These are phyloP conservation scores for Orgyia antiqua DNA, from an alignment of 2,888 invertebrate species.

Conservation along the genomic window DNA sequence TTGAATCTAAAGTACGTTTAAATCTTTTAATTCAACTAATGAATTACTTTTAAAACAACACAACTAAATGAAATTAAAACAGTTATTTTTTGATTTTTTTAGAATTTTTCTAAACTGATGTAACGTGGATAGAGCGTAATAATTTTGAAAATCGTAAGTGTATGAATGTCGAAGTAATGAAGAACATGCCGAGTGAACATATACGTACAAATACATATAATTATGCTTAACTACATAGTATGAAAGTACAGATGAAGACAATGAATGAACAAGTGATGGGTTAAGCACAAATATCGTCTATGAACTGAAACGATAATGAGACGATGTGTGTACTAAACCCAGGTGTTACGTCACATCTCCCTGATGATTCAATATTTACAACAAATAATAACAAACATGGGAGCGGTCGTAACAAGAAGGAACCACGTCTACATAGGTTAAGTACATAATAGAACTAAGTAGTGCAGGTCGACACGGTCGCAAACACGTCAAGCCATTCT, in stretches of 20 bases:
- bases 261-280: conserved; percentile 5
- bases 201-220: conserved; percentile 30
- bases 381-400: conserved; percentile 11
- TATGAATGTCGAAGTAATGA: conserved; percentile 43
- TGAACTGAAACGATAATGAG: conserved; percentile 11
- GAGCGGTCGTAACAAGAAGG: conserved; percentile 39
- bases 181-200: conserved; percentile 54
- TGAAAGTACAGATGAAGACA: conserved; percentile 35
- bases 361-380: conserved; percentile 21
- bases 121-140: too few relatives aligned
- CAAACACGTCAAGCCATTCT: conserved; percentile 72
- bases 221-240: conserved; percentile 41
- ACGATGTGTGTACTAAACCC: conserved; percentile 31
- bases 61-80: too few relatives aligned
- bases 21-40: too few relatives aligned
- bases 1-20: too few relatives aligned
- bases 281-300: conserved; percentile 37
- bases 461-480: conserved; percentile 76
- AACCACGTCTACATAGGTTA: conserved; percentile 32
- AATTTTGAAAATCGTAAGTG: too few relatives aligned
- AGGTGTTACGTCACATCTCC: conserved; percentile 34
- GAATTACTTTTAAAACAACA: too few relatives aligned
- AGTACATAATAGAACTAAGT: conserved; percentile 53
- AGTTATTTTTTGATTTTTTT: too few relatives aligned
- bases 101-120: too few relatives aligned